Evolutionary conservation across 2,113 vertebrate genomes (phyloP), one percentile per base, ranked within the genome.

Genomic region (Fukomys damarensis): DNA sequence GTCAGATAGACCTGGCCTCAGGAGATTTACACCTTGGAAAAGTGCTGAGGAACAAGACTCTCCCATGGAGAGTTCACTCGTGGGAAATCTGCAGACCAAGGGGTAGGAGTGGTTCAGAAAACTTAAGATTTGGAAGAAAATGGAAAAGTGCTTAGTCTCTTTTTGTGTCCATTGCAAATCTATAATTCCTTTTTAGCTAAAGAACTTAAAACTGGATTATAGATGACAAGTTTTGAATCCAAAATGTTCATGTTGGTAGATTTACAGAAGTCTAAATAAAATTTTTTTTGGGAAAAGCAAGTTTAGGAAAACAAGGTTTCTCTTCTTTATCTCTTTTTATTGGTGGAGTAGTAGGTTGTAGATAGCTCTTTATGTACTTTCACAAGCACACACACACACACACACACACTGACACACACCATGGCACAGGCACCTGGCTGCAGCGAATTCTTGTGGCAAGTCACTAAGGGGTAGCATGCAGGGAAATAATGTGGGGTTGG

Each of bases 91-190:
- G 26, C 5, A 74, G 59, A 59, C 11, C 22, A 35, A 24, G 26
- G 72, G 22, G 7, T 9, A 49, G 94, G 59, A 68, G 58, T 17
- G 14, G 16, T 86, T 81, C 43, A 54, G 94, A 91, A 92, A 85
- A 96, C 92, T 59, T 19, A 66, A 76, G 84, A 93, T 81, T 41
- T 89, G 32, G 76, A 93, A 41, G 72, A 92, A 91, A 96, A 91
- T 46, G 61, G 72, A 88, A 91, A 93, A 84, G 89, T 16, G 80
- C 35, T 63, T 84, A 28, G 84, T 97, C 66, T 95, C 58, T 89
- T 61, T 85, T 46, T 58, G 32, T 93, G 63, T 54, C 84, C 84
- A 94, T 85, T 95, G 80, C 68, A 95, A 84, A 92, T 87, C 46
- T 54, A 38, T 84, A 74, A 65, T 72, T 95, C 80, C 68, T 92